A percentile compares a stretch with the other conserved stretches of the same genome.
Conservation (phyloP, 92 coral and sea anemone species). For the Epizoanthus ramosus region DNA sequence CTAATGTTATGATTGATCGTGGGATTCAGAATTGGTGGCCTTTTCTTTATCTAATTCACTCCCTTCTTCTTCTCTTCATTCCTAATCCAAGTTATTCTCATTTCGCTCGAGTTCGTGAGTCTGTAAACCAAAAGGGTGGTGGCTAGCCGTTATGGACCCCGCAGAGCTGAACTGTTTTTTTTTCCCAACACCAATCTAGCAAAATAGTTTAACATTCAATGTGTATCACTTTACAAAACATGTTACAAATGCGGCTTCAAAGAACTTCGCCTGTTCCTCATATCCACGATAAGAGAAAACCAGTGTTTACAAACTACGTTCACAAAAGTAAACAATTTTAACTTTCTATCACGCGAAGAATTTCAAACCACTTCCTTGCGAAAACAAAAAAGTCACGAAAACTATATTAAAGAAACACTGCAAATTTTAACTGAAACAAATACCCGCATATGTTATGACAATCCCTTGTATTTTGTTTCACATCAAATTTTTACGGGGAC, state of each 20-base stretch:
- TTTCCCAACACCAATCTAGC: background rate
- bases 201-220: background rate
- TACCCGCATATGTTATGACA: no score
- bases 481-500: no score
- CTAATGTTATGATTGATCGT: no score
- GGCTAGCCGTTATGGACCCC: background rate
- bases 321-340: constrained; percentile 18
- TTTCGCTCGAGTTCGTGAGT: no score
- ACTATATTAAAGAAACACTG: constrained; percentile 10
- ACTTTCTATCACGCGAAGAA: constrained; percentile 33
- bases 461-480: no score
- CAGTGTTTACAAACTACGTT: background rate
- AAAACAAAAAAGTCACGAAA: constrained; percentile 34
- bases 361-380: background rate
- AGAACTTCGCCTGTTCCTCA: background rate
- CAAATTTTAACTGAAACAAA: background rate
- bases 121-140: no score
- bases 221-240: constrained; percentile 26
- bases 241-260: background rate
- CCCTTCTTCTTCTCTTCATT: no score
- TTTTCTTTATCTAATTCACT: no score
- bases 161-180: background rate
- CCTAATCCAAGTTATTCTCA: no score
- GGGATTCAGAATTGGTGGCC: no score
- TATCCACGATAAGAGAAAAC: constrained; percentile 14